Conservation (phyloP, 2,888 invertebrate genomes). For the Sinopyrophorus schimmeli region DNA sequence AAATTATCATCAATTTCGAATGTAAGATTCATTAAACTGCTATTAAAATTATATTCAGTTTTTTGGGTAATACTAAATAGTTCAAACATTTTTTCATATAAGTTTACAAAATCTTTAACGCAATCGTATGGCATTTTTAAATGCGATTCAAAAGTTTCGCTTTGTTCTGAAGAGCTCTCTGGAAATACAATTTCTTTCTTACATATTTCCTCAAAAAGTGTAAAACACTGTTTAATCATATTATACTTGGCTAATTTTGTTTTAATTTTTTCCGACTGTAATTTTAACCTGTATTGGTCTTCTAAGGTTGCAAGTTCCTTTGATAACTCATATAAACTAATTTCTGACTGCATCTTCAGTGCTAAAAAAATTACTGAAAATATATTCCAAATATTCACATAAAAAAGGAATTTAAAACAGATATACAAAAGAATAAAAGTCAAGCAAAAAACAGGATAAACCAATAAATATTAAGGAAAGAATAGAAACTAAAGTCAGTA, state of each 20-base stretch:
- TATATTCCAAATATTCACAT: no score
- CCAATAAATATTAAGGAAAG: no score
- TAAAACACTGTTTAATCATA: conserved; percentile 6
- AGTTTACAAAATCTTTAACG: neutral
- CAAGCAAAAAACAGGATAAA: no score
- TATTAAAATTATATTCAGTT: no score
- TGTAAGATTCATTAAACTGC: no score
- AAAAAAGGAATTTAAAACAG: no score
- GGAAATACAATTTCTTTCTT: neutral
- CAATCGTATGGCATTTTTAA: conserved; percentile 1
- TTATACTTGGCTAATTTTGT: neutral
- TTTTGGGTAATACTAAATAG: no score
- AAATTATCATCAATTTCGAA: no score
- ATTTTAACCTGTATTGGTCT: neutral
- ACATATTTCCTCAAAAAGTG: conserved; percentile 4
- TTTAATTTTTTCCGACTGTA: neutral
- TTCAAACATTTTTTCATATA: conserved; percentile 5
- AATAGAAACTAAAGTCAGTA: no score
- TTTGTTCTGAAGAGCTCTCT: conserved; percentile 1
- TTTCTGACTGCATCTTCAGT: neutral
- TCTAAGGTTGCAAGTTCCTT: neutral
- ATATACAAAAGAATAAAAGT: no score
- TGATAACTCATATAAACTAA: neutral
- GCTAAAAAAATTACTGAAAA: no score
- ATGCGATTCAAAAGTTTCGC: neutral